Base-by-base conservation (phyloP, 2,797 vertebrate species). In the Champsocephalus esox region DNA sequence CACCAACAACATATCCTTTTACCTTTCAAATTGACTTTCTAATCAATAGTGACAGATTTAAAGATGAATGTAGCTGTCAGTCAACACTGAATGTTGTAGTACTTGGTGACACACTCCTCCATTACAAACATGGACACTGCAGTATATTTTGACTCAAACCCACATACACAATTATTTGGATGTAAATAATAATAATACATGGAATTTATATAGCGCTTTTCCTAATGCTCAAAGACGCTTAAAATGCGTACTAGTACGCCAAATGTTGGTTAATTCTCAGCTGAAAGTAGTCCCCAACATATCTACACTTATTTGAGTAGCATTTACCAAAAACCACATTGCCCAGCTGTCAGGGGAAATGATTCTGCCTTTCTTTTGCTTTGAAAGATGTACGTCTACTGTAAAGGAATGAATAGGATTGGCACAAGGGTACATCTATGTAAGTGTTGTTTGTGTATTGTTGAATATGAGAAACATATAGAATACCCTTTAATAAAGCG, bases 391-490 rank as follows among this genome's bases (percentile, higher is more conserved):
- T 55, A 57, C 13, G 44, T 44, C 3, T 44, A 21, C 21, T 21
- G 21, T 21, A 41, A 3, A 57, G 6, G 2, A 56, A 63, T 44
- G 6, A 12, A 46, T 38, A 17, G 43, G 34, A 3, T 11, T 11
- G 9, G 6, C 4, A 4, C n/a, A 44, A 21, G 16, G 9, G 0
- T 32, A 19, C 12, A 38, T 16, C 13, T 5, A 24, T 17, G 12
- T 12, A 19, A 2, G 2, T 3, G 48, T 2, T 34, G 54, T 45
- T 17, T 55, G 21, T 12, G 46, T 50, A 12, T 60, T 67, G 56
- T 38, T 79, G 45, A 61, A 34, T 75, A 21, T 60, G 16, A 38
- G 6, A 28, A 70, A 58, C 21, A 65, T 44, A 7, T 9, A 62
- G 12, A 58, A 59, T 17, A 51, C 38, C 9, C 9, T 51, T 49